phyloP scores from a whole-genome alignment of 2,113 vertebrate genomes.

The Sterna hirundo region DNA sequence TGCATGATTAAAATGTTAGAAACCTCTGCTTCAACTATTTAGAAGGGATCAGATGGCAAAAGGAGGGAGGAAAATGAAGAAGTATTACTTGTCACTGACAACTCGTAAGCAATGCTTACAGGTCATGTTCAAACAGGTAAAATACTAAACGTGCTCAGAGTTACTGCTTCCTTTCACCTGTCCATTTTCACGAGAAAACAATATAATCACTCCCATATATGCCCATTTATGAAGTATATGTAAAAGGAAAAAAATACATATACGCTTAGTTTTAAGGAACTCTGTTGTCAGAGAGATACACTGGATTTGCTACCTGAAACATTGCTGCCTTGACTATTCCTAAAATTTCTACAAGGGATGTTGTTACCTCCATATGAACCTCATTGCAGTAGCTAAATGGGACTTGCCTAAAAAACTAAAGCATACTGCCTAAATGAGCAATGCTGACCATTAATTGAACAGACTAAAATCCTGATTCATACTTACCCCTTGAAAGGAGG shows the following conservation, averaged over 20 bases:
- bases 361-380: not conserved
- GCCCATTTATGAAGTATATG: not conserved
- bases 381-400: not conserved
- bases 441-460: not conserved
- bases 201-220: rapidly evolving
- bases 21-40: not conserved
- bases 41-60: not conserved
- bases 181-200: not conserved
- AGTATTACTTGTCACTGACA: not conserved
- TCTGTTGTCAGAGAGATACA: not conserved
- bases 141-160: not conserved
- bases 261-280: not conserved
- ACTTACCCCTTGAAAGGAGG: not conserved
- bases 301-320: not conserved
- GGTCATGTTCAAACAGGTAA: not conserved
- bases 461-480: not conserved
- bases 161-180: not conserved
- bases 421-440: not conserved
- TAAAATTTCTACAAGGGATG: not conserved
- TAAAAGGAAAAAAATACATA: not conserved
- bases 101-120: not conserved
- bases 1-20: not conserved
- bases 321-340: not conserved
- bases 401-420: not conserved
- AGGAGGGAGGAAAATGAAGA: not conserved